A percentile compares a stretch with the other conserved stretches of the same genome.
Evolutionary conservation across 2,888 invertebrate species (phyloP).

Genomic region (Priocnemis perturbator): DNA sequence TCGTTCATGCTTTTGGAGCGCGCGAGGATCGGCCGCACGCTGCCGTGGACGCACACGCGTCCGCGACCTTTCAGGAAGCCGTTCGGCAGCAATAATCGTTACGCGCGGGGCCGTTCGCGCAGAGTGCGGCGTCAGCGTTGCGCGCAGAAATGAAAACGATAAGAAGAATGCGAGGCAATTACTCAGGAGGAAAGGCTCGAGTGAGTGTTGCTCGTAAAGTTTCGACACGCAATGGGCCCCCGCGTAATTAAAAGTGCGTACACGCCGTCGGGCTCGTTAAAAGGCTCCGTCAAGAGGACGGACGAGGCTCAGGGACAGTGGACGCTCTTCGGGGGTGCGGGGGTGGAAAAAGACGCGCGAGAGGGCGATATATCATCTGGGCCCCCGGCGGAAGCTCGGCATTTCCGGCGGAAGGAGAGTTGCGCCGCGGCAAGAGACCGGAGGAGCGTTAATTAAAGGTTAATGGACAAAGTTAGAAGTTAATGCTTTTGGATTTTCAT

Average conservation of each 20-base stretch:
- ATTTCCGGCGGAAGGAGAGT: neutral
- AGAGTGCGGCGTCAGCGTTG: neutral
- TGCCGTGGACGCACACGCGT: no score
- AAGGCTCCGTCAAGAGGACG: conserved; percentile 3
- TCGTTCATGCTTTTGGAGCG: no score
- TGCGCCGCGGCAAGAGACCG: neutral
- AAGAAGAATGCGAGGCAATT: conserved; percentile 23
- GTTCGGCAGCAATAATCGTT: no score
- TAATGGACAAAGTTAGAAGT: conserved; percentile 2
- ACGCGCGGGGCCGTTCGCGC: neutral
- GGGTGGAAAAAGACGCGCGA: neutral
- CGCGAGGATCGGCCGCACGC: no score
- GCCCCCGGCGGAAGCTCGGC: neutral
- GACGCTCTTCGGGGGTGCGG: no score
- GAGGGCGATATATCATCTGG: conserved; percentile 2
- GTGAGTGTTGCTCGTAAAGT: conserved; percentile 32
- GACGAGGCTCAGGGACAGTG: neutral
- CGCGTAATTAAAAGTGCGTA: conserved; percentile 47
- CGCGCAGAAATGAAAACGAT: conserved; percentile 3
- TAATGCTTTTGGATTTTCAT: conserved; percentile 9
- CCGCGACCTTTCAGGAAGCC: no score
- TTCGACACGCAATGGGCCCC: conserved; percentile 27
- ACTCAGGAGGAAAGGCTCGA: conserved; percentile 15
- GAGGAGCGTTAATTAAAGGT: conserved; percentile 6
- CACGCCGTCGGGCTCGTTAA: conserved; percentile 27